Conservation (phyloP, 2,113 vertebrate genomes). For the Chaenogobius annularis region DNA sequence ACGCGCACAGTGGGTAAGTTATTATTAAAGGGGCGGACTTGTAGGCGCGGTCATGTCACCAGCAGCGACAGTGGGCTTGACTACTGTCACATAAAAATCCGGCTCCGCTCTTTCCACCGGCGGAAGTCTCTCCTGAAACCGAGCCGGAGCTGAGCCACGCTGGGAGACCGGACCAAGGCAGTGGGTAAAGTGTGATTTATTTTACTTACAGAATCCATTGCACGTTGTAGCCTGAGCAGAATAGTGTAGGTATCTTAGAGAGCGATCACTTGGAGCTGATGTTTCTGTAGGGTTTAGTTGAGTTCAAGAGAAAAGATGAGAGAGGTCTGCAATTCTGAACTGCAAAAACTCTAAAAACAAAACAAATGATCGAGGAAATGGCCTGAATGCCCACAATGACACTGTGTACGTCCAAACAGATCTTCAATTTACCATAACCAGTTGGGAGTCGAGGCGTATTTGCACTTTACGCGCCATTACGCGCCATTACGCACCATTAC, state of each 20-base stretch:
- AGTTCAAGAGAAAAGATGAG: neutral
- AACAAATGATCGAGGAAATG: neutral
- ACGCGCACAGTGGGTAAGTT: constrained; percentile 40
- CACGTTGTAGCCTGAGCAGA: neutral
- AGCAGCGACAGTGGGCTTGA: constrained; percentile 17
- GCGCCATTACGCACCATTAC: too few species aligned
- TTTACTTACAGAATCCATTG: too few species aligned
- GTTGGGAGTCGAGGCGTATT: neutral
- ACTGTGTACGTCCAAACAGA: neutral
- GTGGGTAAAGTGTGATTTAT: constrained; percentile 1
- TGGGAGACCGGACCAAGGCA: constrained; percentile 13
- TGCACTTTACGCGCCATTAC: neutral
- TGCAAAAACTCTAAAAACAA: neutral
- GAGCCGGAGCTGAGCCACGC: constrained; percentile 26
- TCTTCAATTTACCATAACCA: neutral
- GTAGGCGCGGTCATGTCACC: constrained; percentile 42
- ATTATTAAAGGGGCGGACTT: constrained; percentile 62
- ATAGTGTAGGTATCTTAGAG: too few species aligned
- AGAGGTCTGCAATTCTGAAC: neutral
- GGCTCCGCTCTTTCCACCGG: constrained; percentile 17
- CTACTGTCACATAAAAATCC: constrained; percentile 54
- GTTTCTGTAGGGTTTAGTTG: neutral
- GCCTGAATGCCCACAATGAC: neutral
- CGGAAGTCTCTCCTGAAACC: constrained; percentile 13
- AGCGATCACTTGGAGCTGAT: neutral